A percentile compares a stretch with the other conserved stretches of the same genome.
Conservation (phyloP, 2,888 invertebrate species). For the Sinotaia quadrata region DNA sequence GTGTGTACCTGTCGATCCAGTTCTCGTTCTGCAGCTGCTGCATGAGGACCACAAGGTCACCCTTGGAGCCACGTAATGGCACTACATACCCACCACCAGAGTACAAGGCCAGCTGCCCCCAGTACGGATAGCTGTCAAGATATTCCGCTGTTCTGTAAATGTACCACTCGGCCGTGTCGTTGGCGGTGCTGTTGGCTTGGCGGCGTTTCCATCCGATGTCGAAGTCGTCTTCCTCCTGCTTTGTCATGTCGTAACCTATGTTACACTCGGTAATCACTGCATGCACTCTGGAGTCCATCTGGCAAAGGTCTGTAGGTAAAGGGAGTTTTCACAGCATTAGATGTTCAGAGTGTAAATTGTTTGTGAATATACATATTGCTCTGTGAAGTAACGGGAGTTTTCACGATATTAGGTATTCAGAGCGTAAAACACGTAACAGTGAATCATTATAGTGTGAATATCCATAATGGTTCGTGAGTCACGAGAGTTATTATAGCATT, state of each 20-base stretch:
- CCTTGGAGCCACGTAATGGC: constrained; percentile 64
- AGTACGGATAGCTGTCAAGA: constrained; percentile 72
- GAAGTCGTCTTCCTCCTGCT: constrained; percentile 61
- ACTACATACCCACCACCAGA: constrained; percentile 74
- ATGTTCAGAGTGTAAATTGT: too few relatives aligned
- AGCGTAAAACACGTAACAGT: too few relatives aligned
- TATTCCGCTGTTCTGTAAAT: constrained; percentile 62
- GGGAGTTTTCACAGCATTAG: too few relatives aligned
- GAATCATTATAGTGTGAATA: too few relatives aligned
- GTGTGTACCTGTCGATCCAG: constrained; percentile 74
- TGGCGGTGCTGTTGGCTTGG: constrained; percentile 30
- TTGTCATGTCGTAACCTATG: constrained; percentile 50
- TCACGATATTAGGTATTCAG: too few relatives aligned
- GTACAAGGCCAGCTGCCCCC: constrained; percentile 71
- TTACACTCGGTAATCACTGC: constrained; percentile 60
- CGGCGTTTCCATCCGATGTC: constrained; percentile 58
- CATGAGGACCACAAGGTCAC: constrained; percentile 62
- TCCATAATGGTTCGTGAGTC: too few relatives aligned
- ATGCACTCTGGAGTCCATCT: constrained; percentile 43
- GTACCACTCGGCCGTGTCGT: constrained; percentile 25
- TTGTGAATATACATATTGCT: too few relatives aligned
- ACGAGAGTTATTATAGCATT: too few relatives aligned
- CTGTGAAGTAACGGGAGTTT: too few relatives aligned
- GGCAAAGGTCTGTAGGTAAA: constrained; percentile 55
- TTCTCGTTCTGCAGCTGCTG: constrained; percentile 64